phyloP scores from a whole-genome alignment of 2,113 vertebrate genomes.

The Ochotona princeps region DNA sequence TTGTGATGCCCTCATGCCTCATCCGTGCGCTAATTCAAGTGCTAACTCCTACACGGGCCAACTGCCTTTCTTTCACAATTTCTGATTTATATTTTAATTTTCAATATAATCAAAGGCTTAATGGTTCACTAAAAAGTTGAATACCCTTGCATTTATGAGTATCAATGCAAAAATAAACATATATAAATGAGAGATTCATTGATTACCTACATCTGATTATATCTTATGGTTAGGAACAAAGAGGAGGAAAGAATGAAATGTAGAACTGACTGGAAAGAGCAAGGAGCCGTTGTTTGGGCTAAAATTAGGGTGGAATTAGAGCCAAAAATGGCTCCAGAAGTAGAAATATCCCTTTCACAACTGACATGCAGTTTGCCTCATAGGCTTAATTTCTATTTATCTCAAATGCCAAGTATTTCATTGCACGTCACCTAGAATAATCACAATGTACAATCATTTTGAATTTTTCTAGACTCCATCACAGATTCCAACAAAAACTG shows the following conservation, averaged over 20 bases:
- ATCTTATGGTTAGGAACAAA: not conserved
- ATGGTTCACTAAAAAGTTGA: no score
- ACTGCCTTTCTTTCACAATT: no score
- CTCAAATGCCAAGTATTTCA: not conserved
- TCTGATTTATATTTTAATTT: no score
- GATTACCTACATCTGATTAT: not conserved
- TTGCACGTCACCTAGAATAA: not conserved
- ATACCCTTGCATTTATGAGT: not conserved
- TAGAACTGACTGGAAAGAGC: not conserved
- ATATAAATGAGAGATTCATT: not conserved
- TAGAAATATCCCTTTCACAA: not conserved
- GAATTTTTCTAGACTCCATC: not conserved
- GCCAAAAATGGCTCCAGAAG: not conserved
- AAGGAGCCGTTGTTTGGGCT: not conserved
- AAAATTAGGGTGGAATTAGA: not conserved
- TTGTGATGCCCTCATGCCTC: no score
- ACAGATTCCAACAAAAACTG: not conserved
- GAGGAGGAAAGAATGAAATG: not conserved
- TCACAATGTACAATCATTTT: not conserved
- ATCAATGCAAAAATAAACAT: not conserved
- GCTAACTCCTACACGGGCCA: no score
- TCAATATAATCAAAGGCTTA: no score
- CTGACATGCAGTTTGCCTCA: not conserved
- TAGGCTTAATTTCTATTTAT: not conserved
- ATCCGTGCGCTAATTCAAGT: no score